These are phyloP conservation scores for Blera fallax DNA, from an alignment of 2,888 invertebrate genomes.

Conservation along the genomic window DNA sequence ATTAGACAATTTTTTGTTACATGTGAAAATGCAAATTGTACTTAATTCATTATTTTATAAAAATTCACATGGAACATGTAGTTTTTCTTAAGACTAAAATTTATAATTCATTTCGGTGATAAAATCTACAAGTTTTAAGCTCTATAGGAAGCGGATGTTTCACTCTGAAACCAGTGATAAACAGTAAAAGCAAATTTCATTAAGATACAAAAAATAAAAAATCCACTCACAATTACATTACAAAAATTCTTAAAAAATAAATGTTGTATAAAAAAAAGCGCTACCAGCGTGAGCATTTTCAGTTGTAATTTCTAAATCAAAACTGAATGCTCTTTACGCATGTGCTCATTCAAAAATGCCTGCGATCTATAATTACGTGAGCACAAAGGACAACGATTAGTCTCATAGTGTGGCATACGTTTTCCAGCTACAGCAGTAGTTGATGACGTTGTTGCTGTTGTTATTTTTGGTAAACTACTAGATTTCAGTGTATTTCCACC, in stretches of 20 bases:
- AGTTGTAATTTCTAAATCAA: constrained; percentile 40
- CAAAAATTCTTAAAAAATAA: neutral
- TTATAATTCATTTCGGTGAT: neutral
- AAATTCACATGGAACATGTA: neutral
- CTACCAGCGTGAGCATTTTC: too few species aligned
- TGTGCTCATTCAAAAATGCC: constrained; percentile 81
- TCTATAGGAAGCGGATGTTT: too few species aligned
- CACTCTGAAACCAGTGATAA: too few species aligned
- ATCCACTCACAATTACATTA: neutral
- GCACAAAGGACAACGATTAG: constrained; percentile 81
- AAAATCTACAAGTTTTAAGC: neutral
- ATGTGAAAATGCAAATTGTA: neutral
- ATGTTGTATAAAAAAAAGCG: too few species aligned
- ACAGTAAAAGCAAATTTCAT: too few species aligned
- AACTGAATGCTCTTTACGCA: constrained; percentile 81
- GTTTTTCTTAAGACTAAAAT: neutral
- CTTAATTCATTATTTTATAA: neutral
- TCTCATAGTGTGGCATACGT: constrained; percentile 77
- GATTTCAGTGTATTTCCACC: neutral
- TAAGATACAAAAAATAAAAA: neutral
- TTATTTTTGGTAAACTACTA: neutral
- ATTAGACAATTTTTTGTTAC: too few species aligned
- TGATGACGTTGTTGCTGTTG: neutral
- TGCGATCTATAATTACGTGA: constrained; percentile 81
- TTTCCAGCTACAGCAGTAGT: constrained; percentile 56